A percentile compares a stretch with the other conserved stretches of the same genome.
Evolutionary conservation across 2,113 vertebrate species (phyloP).

Genomic region (Malurus melanocephalus): DNA sequence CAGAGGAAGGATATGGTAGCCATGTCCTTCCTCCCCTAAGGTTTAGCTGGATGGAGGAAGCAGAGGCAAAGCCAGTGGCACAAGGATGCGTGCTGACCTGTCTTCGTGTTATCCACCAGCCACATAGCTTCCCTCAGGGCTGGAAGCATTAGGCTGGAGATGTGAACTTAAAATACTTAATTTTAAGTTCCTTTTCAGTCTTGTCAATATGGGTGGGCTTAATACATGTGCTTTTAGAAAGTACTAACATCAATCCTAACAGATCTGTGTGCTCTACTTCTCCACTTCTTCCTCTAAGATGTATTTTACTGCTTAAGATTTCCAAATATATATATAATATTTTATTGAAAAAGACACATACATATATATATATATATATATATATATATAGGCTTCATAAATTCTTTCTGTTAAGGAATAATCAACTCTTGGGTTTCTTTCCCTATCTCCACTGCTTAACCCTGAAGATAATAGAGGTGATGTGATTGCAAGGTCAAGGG

Average conservation of each 20-base stretch:
- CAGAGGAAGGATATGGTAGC: background rate
- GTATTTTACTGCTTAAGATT: background rate
- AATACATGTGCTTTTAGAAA: background rate
- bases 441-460: background rate
- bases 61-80: background rate
- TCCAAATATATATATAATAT: background rate
- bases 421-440: background rate
- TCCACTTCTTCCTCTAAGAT: background rate
- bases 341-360: no score
- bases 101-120: background rate
- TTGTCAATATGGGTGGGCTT: background rate
- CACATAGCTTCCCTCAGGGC: background rate
- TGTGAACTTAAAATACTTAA: background rate
- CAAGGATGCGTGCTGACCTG: accelerated
- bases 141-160: background rate
- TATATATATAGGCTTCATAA: background rate
- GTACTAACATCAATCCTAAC: background rate
- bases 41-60: background rate
- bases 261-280: background rate
- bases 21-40: background rate
- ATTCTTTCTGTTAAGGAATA: background rate
- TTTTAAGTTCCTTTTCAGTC: background rate
- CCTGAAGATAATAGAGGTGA: background rate
- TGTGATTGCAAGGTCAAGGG: background rate
- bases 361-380: background rate